Conservation (phyloP, 2,888 invertebrate species). For the Neria commutata region DNA sequence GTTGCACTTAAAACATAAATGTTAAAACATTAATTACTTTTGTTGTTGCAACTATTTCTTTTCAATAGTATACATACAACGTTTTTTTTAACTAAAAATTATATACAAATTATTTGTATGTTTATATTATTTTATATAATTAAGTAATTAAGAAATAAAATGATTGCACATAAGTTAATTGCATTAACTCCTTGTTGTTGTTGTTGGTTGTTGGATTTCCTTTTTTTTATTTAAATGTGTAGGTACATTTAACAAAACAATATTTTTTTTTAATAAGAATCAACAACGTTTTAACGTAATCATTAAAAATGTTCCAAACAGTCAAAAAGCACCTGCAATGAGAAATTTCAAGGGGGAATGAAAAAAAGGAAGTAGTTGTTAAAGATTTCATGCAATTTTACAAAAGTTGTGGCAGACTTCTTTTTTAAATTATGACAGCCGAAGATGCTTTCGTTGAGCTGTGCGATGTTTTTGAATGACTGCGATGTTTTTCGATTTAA, state of each 20-base stretch:
- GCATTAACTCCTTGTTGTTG: slow-evolving; percentile 25
- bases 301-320: slow-evolving; percentile 63
- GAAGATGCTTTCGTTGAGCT: too few species aligned
- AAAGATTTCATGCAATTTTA: not conserved
- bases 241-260: slow-evolving; percentile 52
- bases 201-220: slow-evolving; percentile 11
- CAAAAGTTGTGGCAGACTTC: not conserved
- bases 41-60: slow-evolving; percentile 38
- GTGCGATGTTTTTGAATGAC: too few species aligned
- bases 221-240: slow-evolving; percentile 34
- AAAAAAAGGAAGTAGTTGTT: slow-evolving; percentile 16
- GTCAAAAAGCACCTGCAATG: slow-evolving; percentile 62
- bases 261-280: slow-evolving; percentile 58
- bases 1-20: slow-evolving; percentile 22
- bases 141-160: slow-evolving; percentile 41
- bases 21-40: slow-evolving; percentile 30
- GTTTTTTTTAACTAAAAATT: slow-evolving; percentile 49
- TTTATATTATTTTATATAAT: slow-evolving; percentile 33
- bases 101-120: slow-evolving; percentile 38
- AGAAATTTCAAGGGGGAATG: too few species aligned
- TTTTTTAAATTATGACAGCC: too few species aligned
- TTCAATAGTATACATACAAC: too few species aligned
- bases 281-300: slow-evolving; percentile 63
- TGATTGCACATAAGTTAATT: slow-evolving; percentile 48
- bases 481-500: too few species aligned